These are phyloP conservation scores for Halictus quadricinctus DNA, from an alignment of 2,888 invertebrate species.

Conservation along the genomic window DNA sequence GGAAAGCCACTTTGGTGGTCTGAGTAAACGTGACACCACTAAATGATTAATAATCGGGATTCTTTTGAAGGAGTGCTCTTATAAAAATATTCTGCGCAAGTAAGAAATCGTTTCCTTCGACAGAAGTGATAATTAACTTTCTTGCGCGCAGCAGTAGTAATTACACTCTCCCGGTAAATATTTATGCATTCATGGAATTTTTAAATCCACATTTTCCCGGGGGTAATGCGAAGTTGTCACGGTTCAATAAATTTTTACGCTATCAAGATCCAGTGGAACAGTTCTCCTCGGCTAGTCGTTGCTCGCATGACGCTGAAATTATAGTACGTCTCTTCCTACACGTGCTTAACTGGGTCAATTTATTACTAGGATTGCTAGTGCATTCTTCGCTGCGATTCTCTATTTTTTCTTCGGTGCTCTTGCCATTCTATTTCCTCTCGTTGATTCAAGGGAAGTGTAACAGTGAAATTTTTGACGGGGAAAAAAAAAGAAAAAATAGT, in stretches of 20 bases:
- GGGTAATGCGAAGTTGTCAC: not conserved
- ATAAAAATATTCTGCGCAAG: not conserved
- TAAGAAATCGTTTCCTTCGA: not conserved
- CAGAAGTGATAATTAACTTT: not conserved
- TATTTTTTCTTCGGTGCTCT: not conserved
- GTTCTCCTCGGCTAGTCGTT: not conserved
- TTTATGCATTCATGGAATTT: not conserved
- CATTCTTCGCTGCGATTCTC: not conserved
- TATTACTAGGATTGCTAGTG: not conserved
- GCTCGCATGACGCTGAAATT: conserved; percentile 15
- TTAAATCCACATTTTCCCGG: not conserved
- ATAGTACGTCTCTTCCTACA: conserved; percentile 9
- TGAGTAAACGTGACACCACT: not conserved
- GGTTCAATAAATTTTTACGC: not conserved
- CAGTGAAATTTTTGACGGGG: not conserved
- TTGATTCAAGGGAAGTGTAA: not conserved
- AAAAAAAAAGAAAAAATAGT: not conserved
- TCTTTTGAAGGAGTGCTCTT: not conserved
- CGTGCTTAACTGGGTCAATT: conserved; percentile 6
- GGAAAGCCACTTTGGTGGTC: not conserved
- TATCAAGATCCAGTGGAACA: not conserved
- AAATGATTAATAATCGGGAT: not conserved
- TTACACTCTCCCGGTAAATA: not conserved
- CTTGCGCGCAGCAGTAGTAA: not conserved
- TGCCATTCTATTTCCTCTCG: not conserved